Evolutionary conservation across 23 tunicate species (phyloP), one percentile per base, ranked within the genome.

Genomic region (Phallusia fumigata): DNA sequence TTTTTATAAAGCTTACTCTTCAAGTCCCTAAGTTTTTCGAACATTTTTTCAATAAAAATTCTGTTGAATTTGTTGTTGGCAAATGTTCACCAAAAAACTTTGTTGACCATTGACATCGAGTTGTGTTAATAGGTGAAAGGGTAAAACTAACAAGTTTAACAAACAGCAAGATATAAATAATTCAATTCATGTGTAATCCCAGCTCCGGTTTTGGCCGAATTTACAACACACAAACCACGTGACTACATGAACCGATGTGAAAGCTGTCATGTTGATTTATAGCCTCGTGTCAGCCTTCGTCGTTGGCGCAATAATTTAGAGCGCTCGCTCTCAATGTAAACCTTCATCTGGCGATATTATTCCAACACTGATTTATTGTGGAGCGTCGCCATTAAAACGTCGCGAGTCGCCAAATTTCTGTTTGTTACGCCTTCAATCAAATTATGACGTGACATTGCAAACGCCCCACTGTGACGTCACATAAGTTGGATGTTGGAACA

Each of bases 381-480:
- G n/a, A n/a, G n/a, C 69, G 3, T 22, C 28, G 69, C 69, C 69
- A 58, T 58, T 58, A 58, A 58, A 58, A 58, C 69, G 69, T 58
- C 69, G 28, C 28, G 26, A 22, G 28, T 22, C 26, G 26, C 69
- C 69, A 21, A 21, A 21, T 58, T n/a, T 58, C 69, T 58, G 28
- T 58, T 58, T 58, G 69, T 58, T 58, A 13, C 69, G 11, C 69
- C 69, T 58, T 58, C 69, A 58, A 58, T 58, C 69, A 58, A 58
- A 58, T 58, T 58, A 58, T 22, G 69, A 58, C 69, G 28, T 58
- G 8, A 58, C 28, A 21, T 3, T 24, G 28, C 16, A 58, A 8
- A 58, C 69, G 69, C 69, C 69, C 69, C 26, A 58, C 69, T 58
- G 16, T 58, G 26, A 58, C 69, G 69, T 58, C 11, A 58, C 69